Evolutionary conservation across 1,140 invertebrate species (phyloP).

Genomic region (Dendroctonus valens): DNA sequence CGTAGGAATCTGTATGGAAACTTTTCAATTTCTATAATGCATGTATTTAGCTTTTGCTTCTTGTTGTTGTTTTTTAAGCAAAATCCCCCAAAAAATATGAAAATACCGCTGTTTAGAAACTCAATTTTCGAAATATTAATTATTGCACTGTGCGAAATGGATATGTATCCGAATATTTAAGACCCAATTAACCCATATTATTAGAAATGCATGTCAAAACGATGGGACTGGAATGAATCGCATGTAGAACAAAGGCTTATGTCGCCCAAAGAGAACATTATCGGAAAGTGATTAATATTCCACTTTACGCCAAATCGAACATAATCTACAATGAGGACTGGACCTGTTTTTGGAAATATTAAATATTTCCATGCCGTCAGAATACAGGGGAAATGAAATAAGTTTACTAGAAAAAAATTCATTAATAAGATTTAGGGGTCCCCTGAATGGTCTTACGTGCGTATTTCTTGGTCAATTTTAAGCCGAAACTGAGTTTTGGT

Average conservation of each 20-base stretch:
- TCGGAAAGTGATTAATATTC: constrained; percentile 21
- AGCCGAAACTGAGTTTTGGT: too few relatives aligned
- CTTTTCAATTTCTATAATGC: too few relatives aligned
- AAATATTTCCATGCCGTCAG: background rate
- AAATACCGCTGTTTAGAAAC: too few relatives aligned
- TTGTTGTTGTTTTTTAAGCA: too few relatives aligned
- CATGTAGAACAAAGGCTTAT: constrained; percentile 12
- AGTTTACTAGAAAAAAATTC: background rate
- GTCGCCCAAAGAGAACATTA: constrained; percentile 13
- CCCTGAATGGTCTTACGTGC: too few relatives aligned
- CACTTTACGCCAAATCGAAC: constrained; percentile 23
- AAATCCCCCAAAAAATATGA: too few relatives aligned
- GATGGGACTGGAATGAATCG: background rate
- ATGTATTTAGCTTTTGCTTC: too few relatives aligned
- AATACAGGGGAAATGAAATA: constrained; percentile 3
- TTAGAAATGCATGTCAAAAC: background rate
- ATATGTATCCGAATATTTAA: background rate
- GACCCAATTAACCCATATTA: constrained; percentile 21
- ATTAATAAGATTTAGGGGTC: too few relatives aligned
- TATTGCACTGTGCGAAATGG: too few relatives aligned
- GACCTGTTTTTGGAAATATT: constrained; percentile 19
- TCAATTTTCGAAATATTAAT: too few relatives aligned
- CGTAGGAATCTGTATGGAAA: too few relatives aligned
- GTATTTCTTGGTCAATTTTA: too few relatives aligned
- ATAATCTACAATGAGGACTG: constrained; percentile 14